phyloP scores from a whole-genome alignment of 2,888 invertebrate genomes.

The Ernsta delagoae region DNA sequence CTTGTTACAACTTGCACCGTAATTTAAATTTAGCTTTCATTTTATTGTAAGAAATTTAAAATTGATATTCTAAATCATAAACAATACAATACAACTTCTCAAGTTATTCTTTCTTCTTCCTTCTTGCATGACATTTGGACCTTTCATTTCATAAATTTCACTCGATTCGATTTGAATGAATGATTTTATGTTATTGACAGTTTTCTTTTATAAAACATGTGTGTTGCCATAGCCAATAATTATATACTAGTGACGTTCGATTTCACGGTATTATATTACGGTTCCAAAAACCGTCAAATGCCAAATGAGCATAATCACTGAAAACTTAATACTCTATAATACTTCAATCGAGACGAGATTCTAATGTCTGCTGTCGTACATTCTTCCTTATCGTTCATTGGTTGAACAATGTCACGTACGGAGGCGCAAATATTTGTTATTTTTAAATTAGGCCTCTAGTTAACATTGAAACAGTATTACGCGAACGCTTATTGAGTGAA shows the following conservation, averaged over 20 bases:
- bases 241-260: conserved; percentile 1
- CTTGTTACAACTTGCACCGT: conserved; percentile 18
- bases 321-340: neutral
- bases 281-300: conserved; percentile 27
- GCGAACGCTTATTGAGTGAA: conserved; percentile 26
- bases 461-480: conserved; percentile 22
- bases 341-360: neutral
- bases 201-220: neutral
- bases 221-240: conserved; percentile 6
- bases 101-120: conserved; percentile 21
- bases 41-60: neutral
- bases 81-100: conserved; percentile 37
- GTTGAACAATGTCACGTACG: conserved; percentile 36
- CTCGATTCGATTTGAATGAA: neutral
- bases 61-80: conserved; percentile 31
- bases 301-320: neutral
- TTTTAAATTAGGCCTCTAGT: conserved; percentile 44
- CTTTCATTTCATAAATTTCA: no score
- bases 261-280: neutral
- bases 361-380: neutral
- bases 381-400: conserved; percentile 32
- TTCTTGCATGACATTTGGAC: neutral
- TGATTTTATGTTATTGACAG: neutral
- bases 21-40: conserved; percentile 9
- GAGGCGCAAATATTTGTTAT: conserved; percentile 46